Percentiles rank a stretch among this genome's conserved stretches.
Evolutionary conservation across 2,888 invertebrate species (phyloP).

Genomic region (Phragmatobia fuliginosa): DNA sequence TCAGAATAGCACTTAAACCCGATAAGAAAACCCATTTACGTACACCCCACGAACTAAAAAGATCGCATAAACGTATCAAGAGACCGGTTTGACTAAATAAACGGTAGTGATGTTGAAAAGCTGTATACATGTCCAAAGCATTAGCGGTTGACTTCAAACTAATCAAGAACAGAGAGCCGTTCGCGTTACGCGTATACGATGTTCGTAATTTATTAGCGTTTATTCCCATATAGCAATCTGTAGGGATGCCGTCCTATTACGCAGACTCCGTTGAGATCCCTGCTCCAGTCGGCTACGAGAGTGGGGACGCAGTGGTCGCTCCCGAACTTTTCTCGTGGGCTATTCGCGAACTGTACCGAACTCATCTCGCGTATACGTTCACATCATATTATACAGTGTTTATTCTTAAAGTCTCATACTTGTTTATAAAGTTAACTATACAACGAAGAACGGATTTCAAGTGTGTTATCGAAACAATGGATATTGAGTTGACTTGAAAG

Average conservation of each 20-base stretch:
- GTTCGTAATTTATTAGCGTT: constrained; percentile 86
- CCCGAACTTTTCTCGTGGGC: constrained; percentile 52
- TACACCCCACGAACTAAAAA: constrained; percentile 36
- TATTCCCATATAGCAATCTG: constrained; percentile 86
- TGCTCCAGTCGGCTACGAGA: constrained; percentile 81
- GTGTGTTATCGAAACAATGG: constrained; percentile 67
- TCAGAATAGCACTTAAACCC: constrained; percentile 48
- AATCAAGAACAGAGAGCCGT: constrained; percentile 81
- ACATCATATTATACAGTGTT: constrained; percentile 58
- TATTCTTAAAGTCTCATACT: constrained; percentile 60
- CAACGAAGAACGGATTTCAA: constrained; percentile 60
- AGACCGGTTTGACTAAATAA: constrained; percentile 31
- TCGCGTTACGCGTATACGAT: constrained; percentile 81
- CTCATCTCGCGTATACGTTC: constrained; percentile 58
- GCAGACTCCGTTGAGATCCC: constrained; percentile 85
- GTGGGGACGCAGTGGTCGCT: constrained; percentile 74
- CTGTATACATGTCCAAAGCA: constrained; percentile 66
- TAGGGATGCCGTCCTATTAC: constrained; percentile 84
- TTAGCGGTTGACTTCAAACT: constrained; percentile 84
- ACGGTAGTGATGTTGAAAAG: constrained; percentile 32
- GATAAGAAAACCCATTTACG: constrained; percentile 37
- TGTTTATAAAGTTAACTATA: constrained; percentile 56
- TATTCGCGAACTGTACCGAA: constrained; percentile 58
- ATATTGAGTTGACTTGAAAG: constrained; percentile 67
- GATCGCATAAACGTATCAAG: constrained; percentile 19